A percentile compares a stretch with the other conserved stretches of the same genome.
phyloP scores from a whole-genome alignment of 1,140 invertebrate species.

The Lysiphlebus fabarum region DNA sequence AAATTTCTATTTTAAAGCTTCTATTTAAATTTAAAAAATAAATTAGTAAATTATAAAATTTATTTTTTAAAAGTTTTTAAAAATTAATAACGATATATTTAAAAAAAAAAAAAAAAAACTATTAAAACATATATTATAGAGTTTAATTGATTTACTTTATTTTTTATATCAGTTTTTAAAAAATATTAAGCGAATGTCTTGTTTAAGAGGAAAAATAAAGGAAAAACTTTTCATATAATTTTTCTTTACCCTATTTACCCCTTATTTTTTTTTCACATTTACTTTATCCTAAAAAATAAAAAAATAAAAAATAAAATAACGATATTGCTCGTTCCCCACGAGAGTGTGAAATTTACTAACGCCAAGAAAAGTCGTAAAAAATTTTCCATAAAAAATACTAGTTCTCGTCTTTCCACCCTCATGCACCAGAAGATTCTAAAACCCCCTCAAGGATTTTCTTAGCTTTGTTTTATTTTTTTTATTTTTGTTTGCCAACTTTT shows the following conservation, averaged over 20 bases:
- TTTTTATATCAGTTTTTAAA: no score
- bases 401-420: no score
- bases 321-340: background rate
- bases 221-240: constrained; percentile 17
- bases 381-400: constrained; percentile 7
- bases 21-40: no score
- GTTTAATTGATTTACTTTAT: no score
- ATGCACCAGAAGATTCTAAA: background rate
- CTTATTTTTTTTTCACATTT: background rate
- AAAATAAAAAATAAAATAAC: background rate
- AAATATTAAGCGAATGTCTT: no score
- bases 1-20: no score
- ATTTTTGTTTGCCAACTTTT: background rate
- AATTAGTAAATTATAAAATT: no score
- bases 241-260: background rate
- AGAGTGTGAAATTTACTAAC: constrained; percentile 13
- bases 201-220: no score
- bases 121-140: no score
- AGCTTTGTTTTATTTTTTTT: background rate
- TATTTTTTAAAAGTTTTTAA: no score
- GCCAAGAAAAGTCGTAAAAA: constrained; percentile 12
- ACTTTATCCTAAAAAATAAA: background rate
- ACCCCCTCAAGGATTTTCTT: background rate
- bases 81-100: no score
- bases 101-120: no score